phyloP scores from a whole-genome alignment of 2,888 invertebrate genomes.

The Synanthedon vespiformis region DNA sequence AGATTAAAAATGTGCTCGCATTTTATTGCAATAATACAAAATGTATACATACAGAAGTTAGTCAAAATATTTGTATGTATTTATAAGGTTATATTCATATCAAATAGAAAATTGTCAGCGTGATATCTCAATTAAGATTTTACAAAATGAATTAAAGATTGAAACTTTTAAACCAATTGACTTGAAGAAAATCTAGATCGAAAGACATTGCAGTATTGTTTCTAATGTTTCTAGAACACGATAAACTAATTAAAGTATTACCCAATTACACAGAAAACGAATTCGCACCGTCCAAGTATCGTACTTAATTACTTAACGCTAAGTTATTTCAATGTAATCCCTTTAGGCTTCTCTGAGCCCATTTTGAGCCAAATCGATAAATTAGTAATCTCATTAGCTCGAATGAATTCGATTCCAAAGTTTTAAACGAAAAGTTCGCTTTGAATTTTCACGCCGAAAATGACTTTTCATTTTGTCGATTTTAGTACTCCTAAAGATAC shows the following conservation, averaged over 20 bases:
- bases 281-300: conserved; percentile 1
- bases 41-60: no score
- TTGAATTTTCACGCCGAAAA: not conserved
- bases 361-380: conserved; percentile 4
- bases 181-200: no score
- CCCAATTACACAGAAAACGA: conserved; percentile 9
- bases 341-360: not conserved
- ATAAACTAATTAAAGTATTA: conserved; percentile 16
- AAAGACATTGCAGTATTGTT: no score
- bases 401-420: conserved; percentile 7
- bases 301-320: conserved; percentile 12
- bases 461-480: not conserved
- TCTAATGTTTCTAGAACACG: conserved; percentile 7
- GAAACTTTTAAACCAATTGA: no score
- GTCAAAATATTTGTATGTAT: no score
- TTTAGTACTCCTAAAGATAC: not conserved
- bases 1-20: no score
- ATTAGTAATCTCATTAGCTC: conserved; percentile 9
- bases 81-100: no score
- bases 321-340: conserved; percentile 9
- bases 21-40: no score
- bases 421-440: conserved; percentile 3
- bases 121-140: no score
- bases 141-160: no score
- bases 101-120: no score